Evolutionary conservation across 2,113 vertebrate genomes (phyloP).

Genomic region (Camelus dromedarius): DNA sequence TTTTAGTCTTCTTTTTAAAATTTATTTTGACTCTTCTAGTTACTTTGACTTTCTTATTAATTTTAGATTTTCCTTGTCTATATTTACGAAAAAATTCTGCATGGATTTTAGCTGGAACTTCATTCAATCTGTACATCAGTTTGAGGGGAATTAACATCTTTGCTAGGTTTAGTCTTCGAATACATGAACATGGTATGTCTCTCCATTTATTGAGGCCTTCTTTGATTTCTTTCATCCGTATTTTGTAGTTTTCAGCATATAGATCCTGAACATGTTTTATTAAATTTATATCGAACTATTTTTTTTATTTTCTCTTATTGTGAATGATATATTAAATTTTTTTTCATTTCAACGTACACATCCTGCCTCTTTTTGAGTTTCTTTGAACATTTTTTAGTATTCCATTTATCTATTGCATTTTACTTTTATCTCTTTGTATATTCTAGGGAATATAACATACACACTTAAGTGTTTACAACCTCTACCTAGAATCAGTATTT

Average conservation of each 20-base stretch:
- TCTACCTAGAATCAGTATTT: neutral
- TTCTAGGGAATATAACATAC: neutral
- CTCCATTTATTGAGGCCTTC: neutral
- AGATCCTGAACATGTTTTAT: conserved; percentile 8
- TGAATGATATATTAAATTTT: neutral
- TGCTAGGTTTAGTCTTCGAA: neutral
- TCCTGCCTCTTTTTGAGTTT: neutral
- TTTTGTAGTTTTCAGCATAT: neutral
- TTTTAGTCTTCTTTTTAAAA: neutral
- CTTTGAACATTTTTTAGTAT: conserved; percentile 2
- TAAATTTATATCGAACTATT: conserved; percentile 21
- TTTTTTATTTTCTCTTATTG: conserved; percentile 10
- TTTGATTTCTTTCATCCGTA: neutral
- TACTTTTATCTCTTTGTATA: neutral
- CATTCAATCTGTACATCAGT: neutral
- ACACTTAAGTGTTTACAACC: neutral
- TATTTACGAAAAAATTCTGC: neutral
- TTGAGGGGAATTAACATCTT: neutral
- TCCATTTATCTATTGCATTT: neutral
- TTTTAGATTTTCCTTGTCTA: conserved; percentile 10
- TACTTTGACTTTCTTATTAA: conserved; percentile 23
- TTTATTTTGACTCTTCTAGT: neutral
- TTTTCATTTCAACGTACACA: neutral
- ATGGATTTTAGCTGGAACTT: neutral
- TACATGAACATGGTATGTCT: neutral